Percentiles rank a stretch among this genome's conserved stretches.
Conservation (phyloP, 2,113 vertebrate genomes). For the Etia nguti region DNA sequence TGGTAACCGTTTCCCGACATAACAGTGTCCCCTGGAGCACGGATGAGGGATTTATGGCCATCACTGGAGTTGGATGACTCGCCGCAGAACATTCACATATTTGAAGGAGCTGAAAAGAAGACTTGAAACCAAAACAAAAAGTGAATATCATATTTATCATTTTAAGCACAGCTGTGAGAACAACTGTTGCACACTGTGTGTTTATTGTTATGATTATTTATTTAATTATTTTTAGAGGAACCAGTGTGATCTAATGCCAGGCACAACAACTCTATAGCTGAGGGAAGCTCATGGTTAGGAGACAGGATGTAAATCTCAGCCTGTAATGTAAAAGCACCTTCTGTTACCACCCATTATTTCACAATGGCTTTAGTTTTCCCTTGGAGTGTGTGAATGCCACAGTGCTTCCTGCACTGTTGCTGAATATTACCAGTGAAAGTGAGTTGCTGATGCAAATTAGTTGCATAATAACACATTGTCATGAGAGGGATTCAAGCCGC, state of each 20-base stretch:
- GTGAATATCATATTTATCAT: background rate
- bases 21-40: background rate
- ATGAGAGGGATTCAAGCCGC: background rate
- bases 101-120: background rate
- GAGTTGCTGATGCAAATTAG: background rate
- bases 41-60: background rate
- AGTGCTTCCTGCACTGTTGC: background rate
- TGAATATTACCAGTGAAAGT: background rate
- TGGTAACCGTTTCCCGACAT: background rate
- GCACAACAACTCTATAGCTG: background rate
- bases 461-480: background rate
- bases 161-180: background rate
- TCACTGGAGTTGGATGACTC: background rate
- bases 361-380: background rate
- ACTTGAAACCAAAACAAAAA: background rate
- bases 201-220: background rate
- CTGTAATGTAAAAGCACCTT: background rate
- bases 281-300: background rate
- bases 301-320: background rate
- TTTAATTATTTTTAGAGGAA: background rate
- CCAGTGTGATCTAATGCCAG: background rate
- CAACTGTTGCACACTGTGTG: background rate
- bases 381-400: background rate
- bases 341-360: background rate
- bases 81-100: background rate